phyloP scores from a whole-genome alignment of 1,140 invertebrate species.

The Gonioctena quinquepunctata region DNA sequence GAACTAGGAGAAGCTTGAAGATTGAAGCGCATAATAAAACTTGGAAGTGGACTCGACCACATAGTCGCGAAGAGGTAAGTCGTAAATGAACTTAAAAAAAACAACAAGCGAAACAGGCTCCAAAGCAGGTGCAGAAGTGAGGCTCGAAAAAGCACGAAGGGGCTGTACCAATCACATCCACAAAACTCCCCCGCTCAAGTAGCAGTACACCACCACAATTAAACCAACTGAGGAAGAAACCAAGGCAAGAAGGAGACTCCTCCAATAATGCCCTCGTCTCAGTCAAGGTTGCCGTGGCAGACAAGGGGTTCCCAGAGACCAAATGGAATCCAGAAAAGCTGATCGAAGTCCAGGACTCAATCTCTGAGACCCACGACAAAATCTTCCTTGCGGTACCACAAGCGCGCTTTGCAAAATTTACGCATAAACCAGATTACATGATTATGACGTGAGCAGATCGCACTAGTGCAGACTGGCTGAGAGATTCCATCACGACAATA shows the following conservation, averaged over 20 bases:
- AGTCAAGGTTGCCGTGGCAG: no score
- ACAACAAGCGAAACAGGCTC: neutral
- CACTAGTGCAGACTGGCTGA: constrained; percentile 12
- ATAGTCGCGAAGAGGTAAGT: neutral
- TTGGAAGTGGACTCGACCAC: neutral
- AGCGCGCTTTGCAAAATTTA: constrained; percentile 1
- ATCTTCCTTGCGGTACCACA: neutral
- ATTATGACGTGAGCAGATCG: constrained; percentile 13
- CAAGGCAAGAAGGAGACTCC: neutral
- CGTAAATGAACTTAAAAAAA: neutral
- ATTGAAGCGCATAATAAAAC: neutral
- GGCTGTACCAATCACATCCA: neutral
- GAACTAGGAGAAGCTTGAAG: neutral
- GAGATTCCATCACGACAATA: neutral
- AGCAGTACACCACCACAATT: no score
- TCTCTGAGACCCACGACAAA: neutral
- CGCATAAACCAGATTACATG: neutral
- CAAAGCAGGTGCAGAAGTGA: neutral
- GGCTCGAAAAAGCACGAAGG: neutral
- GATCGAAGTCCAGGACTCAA: neutral
- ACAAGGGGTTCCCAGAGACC: no score
- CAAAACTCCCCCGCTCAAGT: no score
- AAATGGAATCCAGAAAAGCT: neutral
- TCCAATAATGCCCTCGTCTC: neutral
- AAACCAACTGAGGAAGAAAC: no score